Evolutionary conservation across 2,113 vertebrate genomes (phyloP).

Genomic region (Balaenoptera acutorostrata): DNA sequence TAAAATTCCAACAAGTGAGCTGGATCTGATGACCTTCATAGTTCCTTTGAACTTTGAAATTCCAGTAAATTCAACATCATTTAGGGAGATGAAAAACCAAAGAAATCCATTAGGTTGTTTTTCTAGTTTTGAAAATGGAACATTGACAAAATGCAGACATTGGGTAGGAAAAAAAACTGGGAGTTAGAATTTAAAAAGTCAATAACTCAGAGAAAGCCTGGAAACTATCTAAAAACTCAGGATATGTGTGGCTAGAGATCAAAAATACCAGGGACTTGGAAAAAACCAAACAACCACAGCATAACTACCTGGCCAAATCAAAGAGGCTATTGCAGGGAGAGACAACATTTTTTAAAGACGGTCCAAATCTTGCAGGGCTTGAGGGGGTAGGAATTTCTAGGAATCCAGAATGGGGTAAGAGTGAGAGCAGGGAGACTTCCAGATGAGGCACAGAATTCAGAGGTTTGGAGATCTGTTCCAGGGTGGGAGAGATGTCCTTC

Average conservation of each 20-base stretch:
- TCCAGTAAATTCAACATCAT: conserved; percentile 25
- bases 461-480: background rate
- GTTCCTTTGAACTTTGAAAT: conserved; percentile 38
- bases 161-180: background rate
- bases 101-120: conserved; percentile 31
- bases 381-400: background rate
- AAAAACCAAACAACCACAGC: conserved; percentile 16
- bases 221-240: conserved; percentile 45
- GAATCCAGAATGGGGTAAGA: background rate
- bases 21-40: background rate
- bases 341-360: background rate
- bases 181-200: conserved; percentile 39
- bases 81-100: conserved; percentile 26
- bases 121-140: conserved; percentile 45
- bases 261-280: conserved; percentile 39
- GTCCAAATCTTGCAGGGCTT: background rate
- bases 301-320: conserved; percentile 41
- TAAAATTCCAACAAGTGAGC: background rate
- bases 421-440: background rate
- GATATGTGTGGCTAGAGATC: background rate
- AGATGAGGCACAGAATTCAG: background rate
- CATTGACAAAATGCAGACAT: conserved; percentile 22
- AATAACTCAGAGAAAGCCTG: conserved; percentile 43
- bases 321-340: conserved; percentile 1
- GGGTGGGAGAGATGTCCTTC: background rate